phyloP scores from a whole-genome alignment of 2,888 invertebrate genomes.

The Sinodicranocentrus sp. region DNA sequence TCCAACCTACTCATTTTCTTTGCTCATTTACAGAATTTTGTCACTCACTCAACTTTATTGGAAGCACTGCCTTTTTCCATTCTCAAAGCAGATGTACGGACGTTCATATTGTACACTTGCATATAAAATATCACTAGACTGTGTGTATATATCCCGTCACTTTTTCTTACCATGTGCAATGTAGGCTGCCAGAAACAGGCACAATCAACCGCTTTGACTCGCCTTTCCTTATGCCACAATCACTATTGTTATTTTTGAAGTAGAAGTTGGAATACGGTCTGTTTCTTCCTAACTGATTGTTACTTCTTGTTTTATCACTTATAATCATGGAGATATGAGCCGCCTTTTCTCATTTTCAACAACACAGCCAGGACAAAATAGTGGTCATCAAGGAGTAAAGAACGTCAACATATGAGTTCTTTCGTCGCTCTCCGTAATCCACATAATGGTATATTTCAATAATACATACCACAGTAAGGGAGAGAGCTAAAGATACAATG shows the following conservation, averaged over 20 bases:
- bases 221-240: slow-evolving; percentile 5
- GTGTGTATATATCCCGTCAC: too few species aligned
- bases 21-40: slow-evolving; percentile 62
- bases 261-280: slow-evolving; percentile 19
- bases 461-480: background rate
- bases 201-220: slow-evolving; percentile 38
- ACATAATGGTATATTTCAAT: slow-evolving; percentile 7
- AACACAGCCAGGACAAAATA: slow-evolving; percentile 36
- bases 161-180: too few species aligned
- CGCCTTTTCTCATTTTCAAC: slow-evolving; percentile 60
- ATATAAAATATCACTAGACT: too few species aligned
- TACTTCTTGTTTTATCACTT: slow-evolving; percentile 62
- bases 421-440: slow-evolving; percentile 7
- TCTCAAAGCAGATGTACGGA: slow-evolving; percentile 49
- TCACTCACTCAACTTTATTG: slow-evolving; percentile 68
- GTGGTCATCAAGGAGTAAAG: slow-evolving; percentile 35
- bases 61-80: slow-evolving; percentile 38
- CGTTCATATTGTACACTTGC: too few species aligned
- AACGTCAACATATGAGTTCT: slow-evolving; percentile 24
- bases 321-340: slow-evolving; percentile 63
- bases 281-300: slow-evolving; percentile 57
- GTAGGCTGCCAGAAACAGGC: slow-evolving; percentile 46
- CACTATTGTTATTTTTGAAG: slow-evolving; percentile 37
- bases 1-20: slow-evolving; percentile 14
- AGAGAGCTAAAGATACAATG: background rate